Evolutionary conservation across 2,888 invertebrate species (phyloP).

Genomic region (Myathropa florea): DNA sequence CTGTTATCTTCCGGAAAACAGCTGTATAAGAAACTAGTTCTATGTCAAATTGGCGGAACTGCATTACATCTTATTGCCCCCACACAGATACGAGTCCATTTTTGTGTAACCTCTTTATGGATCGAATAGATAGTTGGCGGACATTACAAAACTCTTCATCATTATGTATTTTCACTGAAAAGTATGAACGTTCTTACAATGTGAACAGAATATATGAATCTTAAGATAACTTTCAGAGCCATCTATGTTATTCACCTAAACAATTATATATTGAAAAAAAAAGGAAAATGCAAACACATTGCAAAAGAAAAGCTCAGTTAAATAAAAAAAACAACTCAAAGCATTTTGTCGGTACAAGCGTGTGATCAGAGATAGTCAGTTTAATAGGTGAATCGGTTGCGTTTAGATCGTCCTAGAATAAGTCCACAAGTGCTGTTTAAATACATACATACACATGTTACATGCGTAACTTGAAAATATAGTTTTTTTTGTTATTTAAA

Average conservation of each 20-base stretch:
- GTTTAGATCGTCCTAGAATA: constrained; percentile 15
- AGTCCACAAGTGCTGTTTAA: background rate
- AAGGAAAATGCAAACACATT: constrained; percentile 45
- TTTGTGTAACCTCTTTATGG: too few relatives aligned
- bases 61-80: too few relatives aligned
- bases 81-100: too few relatives aligned
- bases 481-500: too few relatives aligned
- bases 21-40: background rate
- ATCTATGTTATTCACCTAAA: constrained; percentile 28
- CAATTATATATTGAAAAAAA: constrained; percentile 5
- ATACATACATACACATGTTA: background rate
- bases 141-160: too few relatives aligned
- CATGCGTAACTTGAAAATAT: background rate
- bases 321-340: constrained; percentile 20
- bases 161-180: constrained; percentile 25
- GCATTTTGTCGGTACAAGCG: constrained; percentile 11
- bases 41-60: background rate
- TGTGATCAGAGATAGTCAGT: constrained; percentile 44
- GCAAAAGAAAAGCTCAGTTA: constrained; percentile 29
- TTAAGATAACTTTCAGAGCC: constrained; percentile 32
- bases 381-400: constrained; percentile 48
- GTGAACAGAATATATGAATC: constrained; percentile 40
- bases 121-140: too few relatives aligned
- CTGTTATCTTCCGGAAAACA: background rate
- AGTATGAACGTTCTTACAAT: constrained; percentile 30